Base-by-base conservation (phyloP, 2,113 vertebrate genomes). In the Naja naja region DNA sequence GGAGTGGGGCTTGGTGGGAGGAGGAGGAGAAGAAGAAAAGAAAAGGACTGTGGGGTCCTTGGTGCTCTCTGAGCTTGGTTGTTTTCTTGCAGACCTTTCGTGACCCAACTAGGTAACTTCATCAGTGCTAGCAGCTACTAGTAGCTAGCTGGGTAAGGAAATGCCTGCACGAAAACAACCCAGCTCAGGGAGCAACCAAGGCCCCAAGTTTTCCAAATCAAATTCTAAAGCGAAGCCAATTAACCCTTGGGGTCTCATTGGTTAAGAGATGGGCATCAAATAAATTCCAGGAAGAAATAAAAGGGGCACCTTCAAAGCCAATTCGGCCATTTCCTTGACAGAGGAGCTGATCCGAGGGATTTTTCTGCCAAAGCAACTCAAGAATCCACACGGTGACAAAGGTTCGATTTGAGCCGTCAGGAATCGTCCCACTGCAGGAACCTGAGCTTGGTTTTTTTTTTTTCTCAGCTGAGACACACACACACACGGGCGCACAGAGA, bases 401-500 rank as follows among this genome's bases (percentile, higher is more conserved):
- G 16, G 34, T 74, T 4, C n/a, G 4, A 18, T 74, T 34, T 34
- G 30, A 34, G n/a, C n/a, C n/a, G 0, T 16, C 30, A 69, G 12
- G 30, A n/a, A 69, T 30, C 12, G 4, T 64, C 60, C 60, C 64
- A 18, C 64, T 16, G 14, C n/a, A 5, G 64, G 30, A 34, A 34
- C 2, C 14, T 39, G 64, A 52, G 16, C 89, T 18, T 30, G 0
- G n/a, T 4, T 14, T 22, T 52, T n/a, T 64, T 54, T 49, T 49
- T 49, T 9, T 20, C 69, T 12, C 7, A 1, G 9, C 56, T 34
- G 2, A 0, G 52, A 12, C 49, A 52, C 2, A 6, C 22, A 55
- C 18, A 22, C 54, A 56, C 55, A 7, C 55, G 16, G 0, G n/a
- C n/a, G n/a, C 60, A n/a, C 0, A 0, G 27, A 2, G 0, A 0